Evolutionary conservation across 1,140 invertebrate species (phyloP), one percentile per base, ranked within the genome.

Genomic region (Heliothis subflexa): DNA sequence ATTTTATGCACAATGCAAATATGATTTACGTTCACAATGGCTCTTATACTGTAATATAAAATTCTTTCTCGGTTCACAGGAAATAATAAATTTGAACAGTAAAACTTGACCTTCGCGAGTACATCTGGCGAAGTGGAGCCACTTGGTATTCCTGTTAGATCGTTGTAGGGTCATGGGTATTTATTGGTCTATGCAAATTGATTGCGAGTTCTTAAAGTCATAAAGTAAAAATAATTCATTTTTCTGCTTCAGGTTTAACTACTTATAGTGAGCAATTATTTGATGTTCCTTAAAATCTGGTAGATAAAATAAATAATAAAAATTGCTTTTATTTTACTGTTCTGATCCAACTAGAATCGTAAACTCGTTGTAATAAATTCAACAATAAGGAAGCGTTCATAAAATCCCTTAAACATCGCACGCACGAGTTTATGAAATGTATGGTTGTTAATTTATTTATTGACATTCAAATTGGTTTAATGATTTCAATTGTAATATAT

Each of bases 81-180:
- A 84, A 81, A 79, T 62, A 79, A 80, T 81, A 84, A 84, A 84
- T 55, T 40, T 71, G 40, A 47, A 66, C 75, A 74, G 62, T 84
- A 82, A 84, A 82, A 78, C 54, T 66, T 70, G 80, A 61, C 80
- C 75, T 84, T 80, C 49, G 55, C 33, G 40, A 62, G 59, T 64
- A 57, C 21, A 71, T 71, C 62, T 52, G 33, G 76, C 50, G 33
- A 28, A 33, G 47, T 40, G n/a, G 54, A 71, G 12, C 21, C 74
- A 49, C 33, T 81, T 77, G 55, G 62, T 81, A 81, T 81, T 81
- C 79, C 45, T 73, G 47, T 47, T 49, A 18, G 59, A 70, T 75
- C 54, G 18, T 61, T 21, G 55, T 62, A 62, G 72, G 72, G 52
- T 47, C 55, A 74, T 21, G 12, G 54, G 33, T 49, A 61, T 50